Base-by-base conservation (phyloP, 2,888 invertebrate species). In the Nomada goodeniana region DNA sequence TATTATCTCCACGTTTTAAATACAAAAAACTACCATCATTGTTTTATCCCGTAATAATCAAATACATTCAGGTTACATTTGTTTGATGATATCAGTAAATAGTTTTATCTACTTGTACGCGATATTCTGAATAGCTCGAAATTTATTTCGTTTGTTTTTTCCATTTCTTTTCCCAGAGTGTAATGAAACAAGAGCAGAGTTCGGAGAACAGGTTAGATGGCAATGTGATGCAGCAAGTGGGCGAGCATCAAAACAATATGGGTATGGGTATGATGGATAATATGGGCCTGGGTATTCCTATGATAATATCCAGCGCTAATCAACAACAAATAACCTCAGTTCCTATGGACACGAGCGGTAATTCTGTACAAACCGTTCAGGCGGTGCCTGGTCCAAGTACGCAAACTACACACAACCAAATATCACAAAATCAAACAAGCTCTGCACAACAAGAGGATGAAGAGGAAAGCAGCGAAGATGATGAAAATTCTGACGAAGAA, bases 321-420 rank as follows among this genome's bases (percentile, higher is more conserved):
- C 92, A 92, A 73, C 92, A 92, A 89, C 91, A 91, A 90, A 91
- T 92, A 86, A 90, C 93, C 85, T 90, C 93, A 91, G 93, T 93
- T 91, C 93, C 93, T 91, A 93, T 93, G 90, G 92, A 92, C 74
- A 89, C 91, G 55, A 89, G 89, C 73, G 90, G 89, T 64, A 91
- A 88, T 85, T 80, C 89, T 64, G 91, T 91, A 75, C 92, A 92
- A 87, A 91, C 89, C 72, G 90, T 92, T 76, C 93, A 92, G 87
- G 88, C 90, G 74, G 89, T 93, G 61, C 90, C 93, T 71, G 92
- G 93, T 52, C 89, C 93, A 63, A 93, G 93, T 86, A 88, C 91
- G 64, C 92, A 92, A 86, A 77, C 90, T 15, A 63, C 90, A 52
- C 91, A 91, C 68, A 90, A 92, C 76, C 92, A 93, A 89, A 89